phyloP scores from a whole-genome alignment of 2,113 vertebrate genomes.

The Sinocyclocheilus maitianheensis region DNA sequence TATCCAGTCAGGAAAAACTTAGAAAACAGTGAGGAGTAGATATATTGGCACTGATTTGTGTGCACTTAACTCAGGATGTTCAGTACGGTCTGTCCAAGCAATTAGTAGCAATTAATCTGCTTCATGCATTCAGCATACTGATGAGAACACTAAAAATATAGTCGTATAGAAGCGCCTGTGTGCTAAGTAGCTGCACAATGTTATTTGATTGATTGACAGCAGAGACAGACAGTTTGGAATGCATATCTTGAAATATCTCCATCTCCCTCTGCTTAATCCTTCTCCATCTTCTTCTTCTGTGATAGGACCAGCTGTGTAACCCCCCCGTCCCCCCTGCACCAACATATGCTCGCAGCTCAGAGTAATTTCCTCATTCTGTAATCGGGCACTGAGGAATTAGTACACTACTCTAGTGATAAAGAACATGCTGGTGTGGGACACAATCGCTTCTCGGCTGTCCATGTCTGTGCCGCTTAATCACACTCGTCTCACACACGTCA shows the following conservation, averaged over 20 bases:
- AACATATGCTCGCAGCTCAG: constrained; percentile 44
- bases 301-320: constrained; percentile 49
- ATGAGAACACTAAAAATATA: neutral
- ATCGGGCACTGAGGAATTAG: constrained; percentile 50
- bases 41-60: constrained; percentile 28
- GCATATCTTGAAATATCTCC: constrained; percentile 29
- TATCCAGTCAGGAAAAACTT: constrained; percentile 24
- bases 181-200: constrained; percentile 19
- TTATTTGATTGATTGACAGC: constrained; percentile 42
- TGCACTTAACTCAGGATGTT: constrained; percentile 45
- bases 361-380: constrained; percentile 49
- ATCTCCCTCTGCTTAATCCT: constrained; percentile 27
- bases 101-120: constrained; percentile 36
- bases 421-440: constrained; percentile 28
- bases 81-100: constrained; percentile 36
- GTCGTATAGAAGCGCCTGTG: neutral
- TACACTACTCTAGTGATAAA: constrained; percentile 37
- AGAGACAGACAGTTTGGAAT: constrained; percentile 40
- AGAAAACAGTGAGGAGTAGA: constrained; percentile 25
- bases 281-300: constrained; percentile 10
- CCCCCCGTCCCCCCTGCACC: constrained; percentile 18
- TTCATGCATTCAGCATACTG: neutral
- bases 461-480: neutral
- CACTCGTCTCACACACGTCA: constrained; percentile 35
- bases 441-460: constrained; percentile 30